Base-by-base conservation (phyloP, 2,888 invertebrate species). In the Aromia moschata region DNA sequence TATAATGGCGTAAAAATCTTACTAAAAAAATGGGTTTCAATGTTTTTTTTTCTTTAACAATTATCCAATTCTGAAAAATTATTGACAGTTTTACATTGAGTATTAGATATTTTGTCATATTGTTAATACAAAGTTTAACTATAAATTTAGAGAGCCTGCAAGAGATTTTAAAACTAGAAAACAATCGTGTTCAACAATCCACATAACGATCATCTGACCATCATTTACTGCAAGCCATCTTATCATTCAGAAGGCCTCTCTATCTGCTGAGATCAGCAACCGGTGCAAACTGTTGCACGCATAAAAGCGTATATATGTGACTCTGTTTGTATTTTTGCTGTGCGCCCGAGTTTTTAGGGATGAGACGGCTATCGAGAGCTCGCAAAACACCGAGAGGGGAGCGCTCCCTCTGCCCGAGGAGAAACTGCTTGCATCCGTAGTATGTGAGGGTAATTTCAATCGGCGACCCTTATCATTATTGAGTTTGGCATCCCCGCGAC, bases 381-480 rank as follows among this genome's bases (percentile, higher is more conserved):
- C 63, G 67, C 67, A 70, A 71, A 70, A 66, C 60, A 62, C 56
- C 56, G 43, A 45, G 56, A 57, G 64, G 62, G 64, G 60, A 58
- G 68, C 62, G 61, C 60, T 65, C 68, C 60, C 64, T 66, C 64
- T 58, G 65, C 59, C 65, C 67, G 64, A 57, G 65, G 64, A 64
- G 60, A 65, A 69, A 68, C 66, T 68, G 70, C 68, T 62, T 70
- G 70, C 71, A 68, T 65, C 66, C 67, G 65, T 52, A 65, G 61
- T 65, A 72, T 73, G 74, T 68, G 73, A 70, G 74, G 72, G 73
- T 68, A 70, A 72, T 75, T 74, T 72, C 73, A 74, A 74, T 74
- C 72, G 75, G 70, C 70, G 73, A 75, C 75, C 77, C 75, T 75
- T 72, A 74, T 77, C 74, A 74, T 76, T 77, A 77, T 74, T 74